phyloP scores from a whole-genome alignment of 2,113 vertebrate genomes.

The Pachycephala philippinensis region DNA sequence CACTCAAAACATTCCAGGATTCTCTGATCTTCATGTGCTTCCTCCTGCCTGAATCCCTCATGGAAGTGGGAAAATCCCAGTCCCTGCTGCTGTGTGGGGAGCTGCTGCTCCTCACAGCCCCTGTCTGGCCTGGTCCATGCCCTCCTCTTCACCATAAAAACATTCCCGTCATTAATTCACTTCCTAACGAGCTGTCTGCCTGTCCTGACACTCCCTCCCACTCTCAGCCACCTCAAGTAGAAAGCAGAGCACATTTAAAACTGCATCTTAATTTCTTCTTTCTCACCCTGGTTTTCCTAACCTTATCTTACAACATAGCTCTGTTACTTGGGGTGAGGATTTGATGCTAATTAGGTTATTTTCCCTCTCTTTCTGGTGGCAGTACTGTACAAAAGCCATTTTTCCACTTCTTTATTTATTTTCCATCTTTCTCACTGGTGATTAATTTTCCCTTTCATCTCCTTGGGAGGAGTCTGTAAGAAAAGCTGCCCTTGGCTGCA shows the following conservation, averaged over 20 bases:
- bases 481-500: background rate
- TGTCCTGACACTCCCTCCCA: constrained; percentile 38
- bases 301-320: background rate
- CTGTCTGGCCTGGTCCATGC: background rate
- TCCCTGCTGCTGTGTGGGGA: background rate
- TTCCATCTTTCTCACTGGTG: background rate
- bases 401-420: background rate
- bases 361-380: background rate
- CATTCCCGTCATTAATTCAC: background rate
- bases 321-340: background rate
- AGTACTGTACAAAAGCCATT: background rate
- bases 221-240: constrained; percentile 17
- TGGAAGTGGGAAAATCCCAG: background rate
- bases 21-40: background rate
- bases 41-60: background rate
- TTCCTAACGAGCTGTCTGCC: background rate
- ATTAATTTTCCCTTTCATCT: background rate
- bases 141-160: background rate
- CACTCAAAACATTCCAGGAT: background rate
- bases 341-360: background rate
- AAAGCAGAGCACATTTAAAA: background rate
- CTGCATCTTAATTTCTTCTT: background rate
- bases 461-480: background rate
- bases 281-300: background rate
- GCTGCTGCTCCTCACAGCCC: background rate